Evolutionary conservation across 2,797 vertebrate genomes (phyloP), one percentile per base, ranked within the genome.

Genomic region (Threskiornis aethiopicus): DNA sequence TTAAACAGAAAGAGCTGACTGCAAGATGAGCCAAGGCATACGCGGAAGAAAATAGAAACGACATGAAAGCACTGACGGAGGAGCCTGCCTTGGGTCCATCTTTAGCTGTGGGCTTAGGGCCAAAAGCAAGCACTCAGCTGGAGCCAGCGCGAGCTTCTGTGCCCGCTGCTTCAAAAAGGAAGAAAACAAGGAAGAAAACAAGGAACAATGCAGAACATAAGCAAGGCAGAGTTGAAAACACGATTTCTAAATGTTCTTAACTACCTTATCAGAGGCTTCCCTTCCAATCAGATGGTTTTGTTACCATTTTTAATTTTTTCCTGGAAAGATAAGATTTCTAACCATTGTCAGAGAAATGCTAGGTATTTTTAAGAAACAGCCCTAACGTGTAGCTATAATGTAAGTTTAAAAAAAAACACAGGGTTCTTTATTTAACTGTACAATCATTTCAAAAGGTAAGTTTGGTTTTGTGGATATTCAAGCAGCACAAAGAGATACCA

Each of bases 41-140:
- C 10, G 16, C 79, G 25, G 13, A 46, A 69, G 90, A 61, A 90
- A 94, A 95, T 3, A 92, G 58, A 71, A 93, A 72, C 33, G n/a
- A 16, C 84, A 72, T 52, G 94, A 83, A 87, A 92, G 78, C 75
- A 26, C 10, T 35, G 92, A 39, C 41, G 88, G 66, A 91, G 72
- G 52, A 94, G 82, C 77, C 81, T 29, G 91, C 31, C 66, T 49
- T 31, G 72, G 89, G 62, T 90, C 92, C 91, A 73, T 89, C 87
- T 97, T 93, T 95, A 94, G 92, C 67, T 37, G 81, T 1, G 33
- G 85, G 96, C 80, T 52, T 11, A 3, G n/a, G 47, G 88, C 83
- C 89, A 95, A 33, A 88, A 76, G 35, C 77, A 22, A 65, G 87
- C 67, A 26, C 85, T 96, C 73, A 77, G 92, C 91, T 86, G 89